Base-by-base conservation (phyloP, 35 echinoderm and acorn worm genomes). In the Apostichopus japonicus region DNA sequence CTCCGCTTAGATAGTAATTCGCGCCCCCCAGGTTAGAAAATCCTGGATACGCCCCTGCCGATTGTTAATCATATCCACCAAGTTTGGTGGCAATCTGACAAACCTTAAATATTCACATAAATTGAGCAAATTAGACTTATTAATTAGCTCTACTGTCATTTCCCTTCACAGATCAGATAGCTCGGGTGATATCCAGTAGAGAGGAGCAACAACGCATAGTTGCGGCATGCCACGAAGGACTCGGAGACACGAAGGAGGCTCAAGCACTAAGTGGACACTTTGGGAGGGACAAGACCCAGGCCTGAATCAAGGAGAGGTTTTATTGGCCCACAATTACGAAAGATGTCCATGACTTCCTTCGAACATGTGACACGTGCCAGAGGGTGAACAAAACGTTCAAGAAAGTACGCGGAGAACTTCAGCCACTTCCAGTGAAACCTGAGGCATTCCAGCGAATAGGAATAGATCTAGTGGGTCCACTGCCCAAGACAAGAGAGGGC, bases 151-250 rank as follows among this genome's bases (percentile, higher is more conserved):
- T n/a, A n/a, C n/a, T n/a, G n/a, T n/a, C n/a, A n/a, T n/a, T n/a
- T n/a, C n/a, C n/a, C 24, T 78, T 78, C 4, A 78, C 9, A 78
- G 76, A 78, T 78, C 76, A 78, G 76, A 8, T 78, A 27, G 76
- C 76, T 21, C 76, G n/a, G 22, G 76, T 78, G 11, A 78, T 78
- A 17, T 78, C 10, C 11, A 78, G 77, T 78, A 78, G 25, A 78
- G 77, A 78, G 10, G 77, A 78, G 77, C 21, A 78, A 22, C 77
- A 19, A 78, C 21, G 77, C 21, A 78, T 78, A 78, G 77, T 78
- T 78, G 6, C 77, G 8, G 21, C 77, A 19, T 78, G 77, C 13
- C 77, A 19, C 25, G 21, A 78, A 22, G 77, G 76, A 78, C 76
- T 78, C 8, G 76, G 76, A 8, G n/a, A 78, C 76, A 78, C 76